Evolutionary conservation across 2,113 vertebrate species (phyloP).

Genomic region (Eira barbara): DNA sequence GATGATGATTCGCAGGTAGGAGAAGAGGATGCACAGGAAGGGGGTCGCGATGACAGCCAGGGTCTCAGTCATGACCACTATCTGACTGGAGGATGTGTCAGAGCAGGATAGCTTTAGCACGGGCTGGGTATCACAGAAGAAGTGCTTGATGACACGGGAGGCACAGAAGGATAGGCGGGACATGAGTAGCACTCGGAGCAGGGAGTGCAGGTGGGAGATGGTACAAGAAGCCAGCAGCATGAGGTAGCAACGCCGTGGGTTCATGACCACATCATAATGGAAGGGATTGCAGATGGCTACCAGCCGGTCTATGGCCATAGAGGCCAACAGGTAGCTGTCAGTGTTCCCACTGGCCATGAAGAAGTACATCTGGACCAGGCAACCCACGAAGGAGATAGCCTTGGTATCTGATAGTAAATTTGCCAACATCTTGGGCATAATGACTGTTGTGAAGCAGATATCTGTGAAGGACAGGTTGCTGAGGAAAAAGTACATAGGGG

Average conservation of each 20-base stretch:
- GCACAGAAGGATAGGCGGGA: conserved; percentile 68
- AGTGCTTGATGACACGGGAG: conserved; percentile 59
- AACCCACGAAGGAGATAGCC: conserved; percentile 40
- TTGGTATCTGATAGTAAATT: conserved; percentile 63
- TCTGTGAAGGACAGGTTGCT: conserved; percentile 70
- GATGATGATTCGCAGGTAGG: conserved; percentile 56
- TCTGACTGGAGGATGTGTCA: conserved; percentile 50
- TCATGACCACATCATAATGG: conserved; percentile 55
- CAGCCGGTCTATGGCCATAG: conserved; percentile 66
- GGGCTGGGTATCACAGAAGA: conserved; percentile 71
- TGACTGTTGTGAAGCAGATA: conserved; percentile 63
- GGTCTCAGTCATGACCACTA: conserved; percentile 60
- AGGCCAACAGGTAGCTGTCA: conserved; percentile 70
- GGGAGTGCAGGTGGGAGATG: conserved; percentile 59
- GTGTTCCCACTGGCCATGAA: conserved; percentile 61
- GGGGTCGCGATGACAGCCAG: conserved; percentile 57
- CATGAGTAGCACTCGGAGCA: conserved; percentile 59
- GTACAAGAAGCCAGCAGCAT: conserved; percentile 54
- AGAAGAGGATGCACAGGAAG: conserved; percentile 64
- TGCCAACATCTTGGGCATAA: conserved; percentile 60
- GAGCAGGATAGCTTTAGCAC: conserved; percentile 74
- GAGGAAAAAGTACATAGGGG: conserved; percentile 70
- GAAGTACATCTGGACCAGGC: conserved; percentile 70
- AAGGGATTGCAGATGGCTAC: conserved; percentile 71
- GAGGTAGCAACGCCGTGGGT: background rate